Evolutionary conservation across 2,113 vertebrate genomes (phyloP), one percentile per base, ranked within the genome.

Genomic region (Pelvicachromis taeniatus): DNA sequence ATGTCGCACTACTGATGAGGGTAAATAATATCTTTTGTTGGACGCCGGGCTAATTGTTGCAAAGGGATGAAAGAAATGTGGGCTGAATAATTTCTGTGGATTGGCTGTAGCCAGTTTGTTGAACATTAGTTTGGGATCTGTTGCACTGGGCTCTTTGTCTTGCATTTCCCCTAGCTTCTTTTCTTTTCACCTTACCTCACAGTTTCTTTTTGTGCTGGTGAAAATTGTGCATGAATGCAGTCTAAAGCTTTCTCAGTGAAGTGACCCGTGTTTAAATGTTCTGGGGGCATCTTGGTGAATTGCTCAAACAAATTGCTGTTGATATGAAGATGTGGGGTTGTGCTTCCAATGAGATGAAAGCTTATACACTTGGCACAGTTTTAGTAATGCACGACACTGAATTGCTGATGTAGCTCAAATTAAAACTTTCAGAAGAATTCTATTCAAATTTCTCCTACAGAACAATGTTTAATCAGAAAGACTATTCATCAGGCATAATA

Each of bases 201-300:
- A 42, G 78, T 81, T 80, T 89, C 87, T 89, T 87, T 94, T 92
- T 92, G 93, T 52, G 81, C 80, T 77, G 78, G 68, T 85, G 88
- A 89, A 93, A 92, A 92, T 89, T 90, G 83, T 86, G 90, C 89
- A 92, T 92, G 85, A 93, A 87, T 91, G 91, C 83, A 19, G 91
- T 89, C 89, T 82, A 81, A 90, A 88, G 87, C 89, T 87, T 87
- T 87, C 84, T 84, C 77, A 87, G 91, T 92, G 87, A 92, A 91
- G 87, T 94, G 92, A 94, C 93, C 93, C 88, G 40, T 89, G 92
- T 92, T 90, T 45, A 87, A 93, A 88, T 93, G 91, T 93, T 91
- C 89, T 90, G 9, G 86, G 85, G 85, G 83, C 77, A 26, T 90
- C 82, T 70, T 52, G 83, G 56, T 93, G 89, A 93, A 89, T 85